Percentiles rank a stretch among this genome's conserved stretches.
Evolutionary conservation across 2,113 vertebrate species (phyloP).

Genomic region (Rhabdomys dilectus): DNA sequence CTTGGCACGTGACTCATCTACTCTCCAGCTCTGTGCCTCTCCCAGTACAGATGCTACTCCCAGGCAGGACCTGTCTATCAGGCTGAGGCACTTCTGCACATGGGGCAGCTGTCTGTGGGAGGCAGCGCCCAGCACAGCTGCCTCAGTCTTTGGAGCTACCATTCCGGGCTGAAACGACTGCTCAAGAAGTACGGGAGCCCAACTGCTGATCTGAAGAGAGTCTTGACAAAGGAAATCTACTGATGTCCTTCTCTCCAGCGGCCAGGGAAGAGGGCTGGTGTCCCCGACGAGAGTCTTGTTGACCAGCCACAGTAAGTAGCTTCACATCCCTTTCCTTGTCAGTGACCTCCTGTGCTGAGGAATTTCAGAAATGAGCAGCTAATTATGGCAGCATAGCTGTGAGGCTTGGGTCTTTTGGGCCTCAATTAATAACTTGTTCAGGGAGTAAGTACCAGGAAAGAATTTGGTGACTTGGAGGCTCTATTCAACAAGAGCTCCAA

Average conservation of each 20-base stretch:
- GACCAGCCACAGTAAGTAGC: slow-evolving; percentile 68
- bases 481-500: background rate
- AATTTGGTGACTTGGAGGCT: background rate
- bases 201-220: slow-evolving; percentile 11
- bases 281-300: background rate
- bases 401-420: background rate
- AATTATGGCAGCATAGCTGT: background rate
- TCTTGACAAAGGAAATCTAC: background rate
- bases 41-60: slow-evolving; percentile 54
- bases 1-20: slow-evolving; percentile 62
- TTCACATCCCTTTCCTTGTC: background rate
- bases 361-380: background rate
- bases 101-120: background rate
- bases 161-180: background rate
- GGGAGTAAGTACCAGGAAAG: background rate
- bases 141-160: background rate
- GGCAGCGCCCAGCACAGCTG: background rate
- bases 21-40: slow-evolving; percentile 14
- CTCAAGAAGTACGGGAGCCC: background rate
- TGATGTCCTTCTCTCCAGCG: background rate
- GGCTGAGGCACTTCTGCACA: background rate
- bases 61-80: slow-evolving; percentile 57
- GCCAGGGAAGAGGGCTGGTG: background rate
- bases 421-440: background rate
- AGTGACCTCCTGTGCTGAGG: background rate